Conservation (phyloP, 2,797 vertebrate species). For the Karalla daura region DNA sequence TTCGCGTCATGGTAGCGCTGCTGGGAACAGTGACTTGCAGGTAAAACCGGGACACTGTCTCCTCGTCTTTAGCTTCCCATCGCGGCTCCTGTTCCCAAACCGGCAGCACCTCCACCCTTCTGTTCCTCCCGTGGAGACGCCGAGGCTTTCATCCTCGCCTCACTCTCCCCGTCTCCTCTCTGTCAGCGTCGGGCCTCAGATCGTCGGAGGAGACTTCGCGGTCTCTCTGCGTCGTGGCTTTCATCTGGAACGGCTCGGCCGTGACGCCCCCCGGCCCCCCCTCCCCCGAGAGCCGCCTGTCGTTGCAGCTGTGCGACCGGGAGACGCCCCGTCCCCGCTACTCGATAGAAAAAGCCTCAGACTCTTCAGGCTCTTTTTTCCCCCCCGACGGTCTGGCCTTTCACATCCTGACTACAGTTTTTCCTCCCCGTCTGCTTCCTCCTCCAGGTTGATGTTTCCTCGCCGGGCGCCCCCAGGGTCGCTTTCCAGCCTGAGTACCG, state of each 20-base stretch:
- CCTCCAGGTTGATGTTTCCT: constrained; percentile 78
- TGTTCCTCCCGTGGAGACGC: neutral
- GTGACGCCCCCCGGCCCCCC: too few relatives aligned
- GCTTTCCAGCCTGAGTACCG: constrained; percentile 71
- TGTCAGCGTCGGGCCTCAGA: constrained; percentile 15
- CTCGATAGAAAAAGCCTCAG: constrained; percentile 3
- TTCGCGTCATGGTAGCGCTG: too few relatives aligned
- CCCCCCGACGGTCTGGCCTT: constrained; percentile 2
- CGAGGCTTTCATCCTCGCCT: constrained; percentile 23
- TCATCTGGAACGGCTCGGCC: constrained; percentile 43
- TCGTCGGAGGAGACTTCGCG: too few relatives aligned
- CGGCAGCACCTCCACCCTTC: constrained; percentile 2
- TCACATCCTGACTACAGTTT: constrained; percentile 39
- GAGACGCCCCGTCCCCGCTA: too few relatives aligned
- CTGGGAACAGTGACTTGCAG: neutral
- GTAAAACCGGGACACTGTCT: neutral
- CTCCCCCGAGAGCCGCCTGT: constrained; percentile 36
- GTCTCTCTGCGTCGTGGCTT: constrained; percentile 13
- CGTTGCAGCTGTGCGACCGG: constrained; percentile 48
- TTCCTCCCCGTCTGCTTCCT: constrained; percentile 8
- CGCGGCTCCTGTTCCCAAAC: neutral
- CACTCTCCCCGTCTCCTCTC: neutral
- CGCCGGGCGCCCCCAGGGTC: constrained; percentile 72
- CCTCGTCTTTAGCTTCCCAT: neutral
- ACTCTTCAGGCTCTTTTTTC: constrained; percentile 16